Percentiles rank a stretch among this genome's conserved stretches.
phyloP scores from a whole-genome alignment of 2,113 vertebrate species.

The Chloebia gouldiae region DNA sequence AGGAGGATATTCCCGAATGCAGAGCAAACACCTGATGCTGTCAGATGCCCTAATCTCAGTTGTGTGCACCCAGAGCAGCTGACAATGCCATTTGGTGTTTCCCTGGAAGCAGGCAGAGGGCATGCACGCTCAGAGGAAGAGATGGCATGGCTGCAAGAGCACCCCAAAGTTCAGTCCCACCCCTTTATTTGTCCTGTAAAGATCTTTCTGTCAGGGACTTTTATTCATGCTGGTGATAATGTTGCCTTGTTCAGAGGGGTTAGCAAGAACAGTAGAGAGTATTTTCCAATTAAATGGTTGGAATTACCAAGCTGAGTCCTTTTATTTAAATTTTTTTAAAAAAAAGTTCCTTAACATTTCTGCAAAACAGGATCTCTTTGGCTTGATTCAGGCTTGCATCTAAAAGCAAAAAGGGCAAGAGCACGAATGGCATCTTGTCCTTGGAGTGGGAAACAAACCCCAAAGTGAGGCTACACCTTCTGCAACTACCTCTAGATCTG shows the following conservation, averaged over 20 bases:
- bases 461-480: neutral
- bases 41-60: neutral
- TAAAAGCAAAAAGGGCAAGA: slow-evolving; percentile 1
- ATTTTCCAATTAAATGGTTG: slow-evolving; percentile 22
- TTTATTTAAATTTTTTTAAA: neutral
- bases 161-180: slow-evolving; percentile 38
- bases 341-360: neutral
- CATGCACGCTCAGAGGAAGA: neutral
- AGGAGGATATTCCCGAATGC: neutral
- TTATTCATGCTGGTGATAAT: slow-evolving; percentile 37
- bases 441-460: neutral
- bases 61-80: neutral
- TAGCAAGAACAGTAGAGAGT: slow-evolving; percentile 19
- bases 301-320: neutral
- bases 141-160: neutral
- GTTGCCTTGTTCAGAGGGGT: slow-evolving; percentile 33
- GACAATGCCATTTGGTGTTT: neutral
- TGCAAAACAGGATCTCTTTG: slow-evolving; percentile 14
- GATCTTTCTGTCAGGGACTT: slow-evolving; percentile 4
- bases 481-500: neutral
- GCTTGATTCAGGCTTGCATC: neutral
- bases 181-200: slow-evolving; percentile 20
- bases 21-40: neutral
- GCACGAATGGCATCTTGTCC: neutral
- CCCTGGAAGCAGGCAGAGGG: neutral